A percentile compares a stretch with the other conserved stretches of the same genome.
Evolutionary conservation across 2,888 invertebrate species (phyloP).

Genomic region (Eupsilia transversa): DNA sequence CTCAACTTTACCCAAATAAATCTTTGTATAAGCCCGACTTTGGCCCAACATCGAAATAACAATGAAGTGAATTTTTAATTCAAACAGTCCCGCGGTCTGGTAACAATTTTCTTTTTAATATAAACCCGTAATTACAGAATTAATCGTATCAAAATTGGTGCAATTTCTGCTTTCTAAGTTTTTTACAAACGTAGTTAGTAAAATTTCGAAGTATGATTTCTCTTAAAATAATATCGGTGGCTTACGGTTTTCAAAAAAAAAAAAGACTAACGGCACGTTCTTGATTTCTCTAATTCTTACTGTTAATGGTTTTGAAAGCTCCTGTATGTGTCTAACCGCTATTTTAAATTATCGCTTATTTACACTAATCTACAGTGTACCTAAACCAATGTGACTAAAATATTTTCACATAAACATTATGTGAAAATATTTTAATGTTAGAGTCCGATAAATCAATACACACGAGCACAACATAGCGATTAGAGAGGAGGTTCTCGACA

Average conservation of each 20-base stretch:
- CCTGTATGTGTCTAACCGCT: no score
- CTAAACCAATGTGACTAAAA: not conserved
- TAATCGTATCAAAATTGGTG: not conserved
- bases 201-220: not conserved
- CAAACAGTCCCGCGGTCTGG: not conserved
- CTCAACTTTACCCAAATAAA: slow-evolving; percentile 49
- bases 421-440: no score
- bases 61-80: slow-evolving; percentile 29
- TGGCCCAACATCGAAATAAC: slow-evolving; percentile 21
- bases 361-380: not conserved
- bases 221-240: not conserved
- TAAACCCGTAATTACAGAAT: not conserved
- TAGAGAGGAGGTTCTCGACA: not conserved
- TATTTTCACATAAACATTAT: not conserved
- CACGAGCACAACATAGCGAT: not conserved
- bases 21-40: slow-evolving; percentile 36
- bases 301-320: slow-evolving; percentile 2
- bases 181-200: not conserved
- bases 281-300: slow-evolving; percentile 1
- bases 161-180: not conserved
- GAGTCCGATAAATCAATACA: not conserved
- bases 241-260: no score
- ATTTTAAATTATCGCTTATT: not conserved
- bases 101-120: not conserved
- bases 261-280: not conserved